Evolutionary conservation across 1,140 invertebrate genomes (phyloP).

Genomic region (Druon quercuslanigerum): DNA sequence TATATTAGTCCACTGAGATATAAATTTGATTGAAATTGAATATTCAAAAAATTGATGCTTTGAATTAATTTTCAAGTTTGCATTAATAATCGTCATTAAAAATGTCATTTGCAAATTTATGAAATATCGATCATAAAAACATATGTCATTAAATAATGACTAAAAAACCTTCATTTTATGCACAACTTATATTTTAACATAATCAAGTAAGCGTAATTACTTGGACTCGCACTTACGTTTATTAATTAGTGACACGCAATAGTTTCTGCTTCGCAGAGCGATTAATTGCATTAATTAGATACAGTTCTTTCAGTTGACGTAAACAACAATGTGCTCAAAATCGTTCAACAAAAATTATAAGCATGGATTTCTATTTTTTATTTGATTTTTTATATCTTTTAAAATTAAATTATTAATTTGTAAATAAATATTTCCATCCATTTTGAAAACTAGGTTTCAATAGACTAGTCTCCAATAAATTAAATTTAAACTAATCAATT

Average conservation of each 20-base stretch:
- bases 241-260: slow-evolving; percentile 42
- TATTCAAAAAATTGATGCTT: background rate
- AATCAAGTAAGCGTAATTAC: slow-evolving; percentile 10
- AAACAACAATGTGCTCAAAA: background rate
- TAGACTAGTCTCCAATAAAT: too few relatives aligned
- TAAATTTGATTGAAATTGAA: background rate
- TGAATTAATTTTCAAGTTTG: background rate
- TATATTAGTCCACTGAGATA: too few relatives aligned
- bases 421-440: too few relatives aligned
- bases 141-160: background rate
- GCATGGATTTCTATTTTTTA: background rate
- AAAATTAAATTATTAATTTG: too few relatives aligned
- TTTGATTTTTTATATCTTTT: too few relatives aligned
- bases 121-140: slow-evolving; percentile 19
- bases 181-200: slow-evolving; percentile 9
- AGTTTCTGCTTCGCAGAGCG: slow-evolving; percentile 49
- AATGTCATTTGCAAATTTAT: background rate
- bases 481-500: too few relatives aligned
- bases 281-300: slow-evolving; percentile 50
- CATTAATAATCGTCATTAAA: background rate
- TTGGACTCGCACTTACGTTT: slow-evolving; percentile 11
- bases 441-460: too few relatives aligned
- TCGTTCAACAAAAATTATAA: background rate
- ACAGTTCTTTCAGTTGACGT: slow-evolving; percentile 38
- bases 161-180: background rate